Base-by-base conservation (phyloP, 2,888 invertebrate genomes). In the Rotaria macrura region DNA sequence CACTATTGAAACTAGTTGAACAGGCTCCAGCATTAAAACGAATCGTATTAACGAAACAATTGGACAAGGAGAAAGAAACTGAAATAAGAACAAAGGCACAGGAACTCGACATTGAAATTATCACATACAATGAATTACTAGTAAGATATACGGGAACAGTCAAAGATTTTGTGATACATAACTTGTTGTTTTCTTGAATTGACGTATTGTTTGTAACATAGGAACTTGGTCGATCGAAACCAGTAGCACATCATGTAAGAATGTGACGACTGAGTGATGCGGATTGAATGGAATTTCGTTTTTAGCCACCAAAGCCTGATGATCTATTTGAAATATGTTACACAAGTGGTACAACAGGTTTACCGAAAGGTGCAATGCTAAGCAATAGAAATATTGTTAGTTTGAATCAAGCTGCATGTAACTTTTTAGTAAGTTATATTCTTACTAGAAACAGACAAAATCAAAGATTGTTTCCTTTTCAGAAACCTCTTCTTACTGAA, bases 361-460 rank as follows among this genome's bases (percentile, higher is more conserved):
- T 95, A 92, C 97, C 97, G 4, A 96, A 98, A 92, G 97, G 97
- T 83, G 96, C 96, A 25, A 96, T 97, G 96, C 91, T 98, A 89
- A 95, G 96, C 5, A 97, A 98, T 91, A 95, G 94, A 90, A 97
- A 97, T 91, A 94, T 97, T 47, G 96, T 47, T 96, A 97, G 95
- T 91, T 25, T 79, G 38, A 25, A 10, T 25, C 40, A 79, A 79
- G 23, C 79, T 0, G 79, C 43, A 79, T 12, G 9, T 43, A 43
- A 79, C 9, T 43, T 25, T 40, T 79, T 79, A 7, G 79, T 79
- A 79, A 43, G 9, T 25, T 20, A 5, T 40, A 9, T 23, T 38
- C 40, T 23, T 9, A 40, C 20, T 34, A n/a, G 47, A 47, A 6
- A 12, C 6, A 47, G 9, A 25, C 6, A 52, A 34, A 38, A n/a